Evolutionary conservation across 2,797 vertebrate species (phyloP).

Genomic region (Falco columbarius): DNA sequence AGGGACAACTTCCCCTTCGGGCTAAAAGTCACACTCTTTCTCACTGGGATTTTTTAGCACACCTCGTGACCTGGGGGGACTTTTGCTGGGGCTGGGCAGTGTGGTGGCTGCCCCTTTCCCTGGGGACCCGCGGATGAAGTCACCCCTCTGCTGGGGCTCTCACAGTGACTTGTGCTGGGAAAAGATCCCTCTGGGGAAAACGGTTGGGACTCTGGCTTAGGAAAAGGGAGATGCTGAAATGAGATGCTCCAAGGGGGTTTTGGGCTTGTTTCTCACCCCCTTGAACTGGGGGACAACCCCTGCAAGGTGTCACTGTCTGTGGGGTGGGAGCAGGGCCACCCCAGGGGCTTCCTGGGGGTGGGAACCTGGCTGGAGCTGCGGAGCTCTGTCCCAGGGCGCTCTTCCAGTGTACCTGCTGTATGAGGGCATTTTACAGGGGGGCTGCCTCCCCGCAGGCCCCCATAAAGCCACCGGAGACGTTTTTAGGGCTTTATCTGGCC

Average conservation of each 20-base stretch:
- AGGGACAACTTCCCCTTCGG: neutral
- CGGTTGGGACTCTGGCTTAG: rapidly evolving
- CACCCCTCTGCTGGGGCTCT: neutral
- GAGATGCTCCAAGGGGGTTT: neutral
- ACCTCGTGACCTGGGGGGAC: neutral
- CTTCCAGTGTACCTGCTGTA: rapidly evolving
- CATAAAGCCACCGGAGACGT: rapidly evolving
- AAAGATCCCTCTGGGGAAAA: rapidly evolving
- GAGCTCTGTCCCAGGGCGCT: neutral
- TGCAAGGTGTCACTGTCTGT: rapidly evolving
- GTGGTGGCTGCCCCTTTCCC: neutral
- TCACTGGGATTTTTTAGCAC: neutral
- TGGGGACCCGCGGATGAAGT: neutral
- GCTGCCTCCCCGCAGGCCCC: too few relatives aligned
- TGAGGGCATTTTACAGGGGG: rapidly evolving
- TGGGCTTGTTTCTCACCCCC: neutral
- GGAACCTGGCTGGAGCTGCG: neutral
- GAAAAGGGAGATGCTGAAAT: neutral
- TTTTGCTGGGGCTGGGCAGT: rapidly evolving
- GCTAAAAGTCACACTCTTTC: neutral
- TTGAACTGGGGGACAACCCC: neutral
- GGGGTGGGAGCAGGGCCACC: neutral
- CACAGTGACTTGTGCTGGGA: neutral
- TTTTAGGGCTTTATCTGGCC: neutral
- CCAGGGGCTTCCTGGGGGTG: rapidly evolving